Evolutionary conservation across 2,888 invertebrate genomes (phyloP).

Genomic region (Ophion obscuratus): DNA sequence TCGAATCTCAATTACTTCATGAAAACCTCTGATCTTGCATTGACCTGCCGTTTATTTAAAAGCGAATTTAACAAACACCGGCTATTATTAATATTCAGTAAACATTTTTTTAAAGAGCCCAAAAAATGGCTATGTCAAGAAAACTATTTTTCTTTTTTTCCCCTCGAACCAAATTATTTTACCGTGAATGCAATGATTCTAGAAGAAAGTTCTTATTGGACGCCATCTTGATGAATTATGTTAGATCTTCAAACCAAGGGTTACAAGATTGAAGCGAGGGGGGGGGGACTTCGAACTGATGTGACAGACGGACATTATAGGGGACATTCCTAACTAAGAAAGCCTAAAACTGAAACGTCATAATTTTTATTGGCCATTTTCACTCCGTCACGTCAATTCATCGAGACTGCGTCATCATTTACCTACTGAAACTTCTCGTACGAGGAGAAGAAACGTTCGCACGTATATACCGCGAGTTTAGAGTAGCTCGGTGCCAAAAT

Average conservation of each 20-base stretch:
- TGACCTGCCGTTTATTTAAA: no score
- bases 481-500: constrained; percentile 58
- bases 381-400: constrained; percentile 20
- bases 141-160: neutral
- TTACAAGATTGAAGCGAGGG: neutral
- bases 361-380: constrained; percentile 4
- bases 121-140: neutral
- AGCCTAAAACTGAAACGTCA: constrained; percentile 21
- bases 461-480: constrained; percentile 26
- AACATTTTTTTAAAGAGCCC: neutral
- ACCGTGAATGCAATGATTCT: neutral
- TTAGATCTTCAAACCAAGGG: neutral
- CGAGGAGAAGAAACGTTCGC: constrained; percentile 27
- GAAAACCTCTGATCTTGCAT: no score
- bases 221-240: neutral
- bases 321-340: neutral
- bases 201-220: neutral
- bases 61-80: no score
- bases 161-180: neutral
- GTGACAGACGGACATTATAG: neutral
- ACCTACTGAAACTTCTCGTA: constrained; percentile 30
- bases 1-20: no score
- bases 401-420: constrained; percentile 26
- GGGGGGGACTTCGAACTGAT: neutral
- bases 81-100: no score